Evolutionary conservation across 2,888 invertebrate genomes (phyloP).

Genomic region (Epinotia bilunana): DNA sequence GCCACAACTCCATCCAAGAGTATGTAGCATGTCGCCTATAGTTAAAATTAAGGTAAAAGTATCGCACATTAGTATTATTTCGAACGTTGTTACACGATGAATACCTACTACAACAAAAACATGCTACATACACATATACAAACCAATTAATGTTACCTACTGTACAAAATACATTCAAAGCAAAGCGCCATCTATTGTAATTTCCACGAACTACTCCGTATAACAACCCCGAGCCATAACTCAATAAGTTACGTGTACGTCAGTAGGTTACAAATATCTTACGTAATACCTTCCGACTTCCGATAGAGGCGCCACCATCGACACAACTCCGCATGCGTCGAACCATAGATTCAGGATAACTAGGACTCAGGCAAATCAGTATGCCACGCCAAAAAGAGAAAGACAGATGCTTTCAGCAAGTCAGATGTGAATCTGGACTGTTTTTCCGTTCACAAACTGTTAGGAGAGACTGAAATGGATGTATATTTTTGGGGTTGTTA

Average conservation of each 20-base stretch:
- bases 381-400: conserved; percentile 21
- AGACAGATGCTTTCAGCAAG: conserved; percentile 3
- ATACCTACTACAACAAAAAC: no score
- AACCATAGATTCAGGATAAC: conserved; percentile 29
- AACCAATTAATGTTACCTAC: not conserved
- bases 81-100: no score
- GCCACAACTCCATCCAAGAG: no score
- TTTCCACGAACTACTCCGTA: conserved; percentile 28
- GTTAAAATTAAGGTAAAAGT: no score
- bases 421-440: not conserved
- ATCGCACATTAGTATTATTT: no score
- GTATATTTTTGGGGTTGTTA: conserved; percentile 4
- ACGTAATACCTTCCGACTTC: conserved; percentile 30
- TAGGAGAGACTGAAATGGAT: conserved; percentile 19
- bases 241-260: conserved; percentile 31
- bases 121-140: no score
- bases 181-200: conserved; percentile 31
- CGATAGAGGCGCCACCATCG: conserved; percentile 37
- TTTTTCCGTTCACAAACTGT: conserved; percentile 17
- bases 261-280: conserved; percentile 40
- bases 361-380: conserved; percentile 7
- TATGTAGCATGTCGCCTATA: no score
- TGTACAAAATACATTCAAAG: not conserved
- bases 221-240: conserved; percentile 22
- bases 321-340: conserved; percentile 40